phyloP scores from a whole-genome alignment of 2,113 vertebrate species.

The Illadopsis cleaveri region DNA sequence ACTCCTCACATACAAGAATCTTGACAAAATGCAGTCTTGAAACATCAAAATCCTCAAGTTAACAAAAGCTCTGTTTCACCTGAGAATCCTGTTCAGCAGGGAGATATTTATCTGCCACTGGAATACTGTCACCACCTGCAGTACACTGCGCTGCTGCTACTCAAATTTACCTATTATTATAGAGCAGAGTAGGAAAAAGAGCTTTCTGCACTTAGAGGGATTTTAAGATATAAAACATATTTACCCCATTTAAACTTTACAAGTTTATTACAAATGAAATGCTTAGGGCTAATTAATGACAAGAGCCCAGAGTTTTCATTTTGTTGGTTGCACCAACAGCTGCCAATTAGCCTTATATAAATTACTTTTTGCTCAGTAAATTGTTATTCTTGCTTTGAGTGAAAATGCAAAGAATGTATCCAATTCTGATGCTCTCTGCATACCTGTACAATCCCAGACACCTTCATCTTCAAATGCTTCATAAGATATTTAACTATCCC shows the following conservation, averaged over 20 bases:
- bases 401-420: not conserved
- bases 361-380: not conserved
- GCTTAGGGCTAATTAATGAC: not conserved
- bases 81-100: not conserved
- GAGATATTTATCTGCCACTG: not conserved
- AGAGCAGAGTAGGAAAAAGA: not conserved
- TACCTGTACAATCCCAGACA: not conserved
- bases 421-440: not conserved
- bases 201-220: not conserved
- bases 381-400: not conserved
- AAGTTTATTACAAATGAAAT: not conserved
- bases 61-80: not conserved
- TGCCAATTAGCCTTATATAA: not conserved
- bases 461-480: not conserved
- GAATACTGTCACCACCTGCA: not conserved
- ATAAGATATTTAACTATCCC: not conserved
- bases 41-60: not conserved
- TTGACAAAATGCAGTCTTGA: not conserved
- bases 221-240: not conserved
- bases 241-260: not conserved
- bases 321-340: not conserved
- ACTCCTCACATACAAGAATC: not conserved
- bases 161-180: not conserved
- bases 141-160: not conserved
- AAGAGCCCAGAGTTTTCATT: not conserved